Evolutionary conservation across 2,888 invertebrate genomes (phyloP).

Genomic region (Allolobophora icterica): DNA sequence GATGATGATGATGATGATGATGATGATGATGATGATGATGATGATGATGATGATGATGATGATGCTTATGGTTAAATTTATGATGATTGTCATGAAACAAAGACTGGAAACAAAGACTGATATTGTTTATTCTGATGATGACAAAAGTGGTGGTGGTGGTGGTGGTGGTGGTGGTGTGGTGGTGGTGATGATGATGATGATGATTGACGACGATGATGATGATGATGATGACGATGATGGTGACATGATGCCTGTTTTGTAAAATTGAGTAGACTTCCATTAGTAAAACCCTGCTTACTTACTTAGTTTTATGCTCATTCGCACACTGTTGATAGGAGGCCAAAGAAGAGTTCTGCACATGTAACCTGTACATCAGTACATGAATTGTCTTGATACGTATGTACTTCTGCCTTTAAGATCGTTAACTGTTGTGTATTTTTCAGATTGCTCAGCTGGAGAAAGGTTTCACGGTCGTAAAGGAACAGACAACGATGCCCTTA

Average conservation of each 20-base stretch:
- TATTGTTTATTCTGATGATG: neutral
- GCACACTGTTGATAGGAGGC: too few relatives aligned
- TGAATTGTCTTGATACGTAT: too few relatives aligned
- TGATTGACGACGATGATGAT: too few relatives aligned
- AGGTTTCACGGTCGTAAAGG: neutral
- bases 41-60: too few relatives aligned
- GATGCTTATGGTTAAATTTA: neutral
- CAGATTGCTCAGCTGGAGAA: constrained; percentile 19
- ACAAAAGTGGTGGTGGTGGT: neutral
- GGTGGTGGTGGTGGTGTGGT: too few relatives aligned
- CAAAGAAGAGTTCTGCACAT: too few relatives aligned
- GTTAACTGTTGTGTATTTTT: neutral
- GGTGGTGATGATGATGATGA: too few relatives aligned
- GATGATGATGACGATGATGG: neutral
- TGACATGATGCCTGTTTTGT: neutral
- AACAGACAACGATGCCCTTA: neutral
- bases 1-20: neutral
- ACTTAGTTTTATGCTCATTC: neutral
- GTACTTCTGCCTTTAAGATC: too few relatives aligned
- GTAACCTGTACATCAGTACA: too few relatives aligned
- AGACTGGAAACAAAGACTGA: too few relatives aligned
- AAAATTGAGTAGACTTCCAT: neutral
- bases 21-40: neutral
- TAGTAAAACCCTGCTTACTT: neutral
- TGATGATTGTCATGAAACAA: neutral